A percentile compares a stretch with the other conserved stretches of the same genome.
Evolutionary conservation across 2,113 vertebrate genomes (phyloP).

Genomic region (Varanus komodoensis): DNA sequence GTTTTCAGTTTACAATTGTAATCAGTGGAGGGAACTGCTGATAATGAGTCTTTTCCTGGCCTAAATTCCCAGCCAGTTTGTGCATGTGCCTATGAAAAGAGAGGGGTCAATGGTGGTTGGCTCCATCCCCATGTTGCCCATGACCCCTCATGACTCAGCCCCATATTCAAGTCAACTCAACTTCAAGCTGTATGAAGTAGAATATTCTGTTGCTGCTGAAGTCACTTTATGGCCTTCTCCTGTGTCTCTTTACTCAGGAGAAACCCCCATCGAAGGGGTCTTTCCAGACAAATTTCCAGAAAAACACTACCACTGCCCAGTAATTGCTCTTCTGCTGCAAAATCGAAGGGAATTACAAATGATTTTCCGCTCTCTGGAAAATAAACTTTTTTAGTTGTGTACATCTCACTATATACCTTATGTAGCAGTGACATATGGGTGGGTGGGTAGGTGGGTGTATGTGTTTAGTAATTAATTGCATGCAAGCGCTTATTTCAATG

Average conservation of each 20-base stretch:
- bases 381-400: not conserved
- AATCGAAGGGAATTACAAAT: not conserved
- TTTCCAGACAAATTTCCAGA: not conserved
- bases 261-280: not conserved
- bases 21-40: not conserved
- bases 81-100: not conserved
- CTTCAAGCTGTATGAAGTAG: not conserved
- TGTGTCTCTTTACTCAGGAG: not conserved
- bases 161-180: not conserved
- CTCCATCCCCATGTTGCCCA: not conserved
- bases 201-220: not conserved
- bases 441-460: too few relatives aligned
- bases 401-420: not conserved
- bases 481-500: not conserved
- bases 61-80: not conserved
- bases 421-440: too few relatives aligned
- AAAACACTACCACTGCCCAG: not conserved
- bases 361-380: not conserved
- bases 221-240: not conserved
- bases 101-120: not conserved
- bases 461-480: too few relatives aligned
- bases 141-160: not conserved
- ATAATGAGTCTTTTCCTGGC: not conserved
- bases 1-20: not conserved
- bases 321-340: not conserved